A percentile compares a stretch with the other conserved stretches of the same genome.
Conservation (phyloP, 2,113 vertebrate species). For the Hucho hucho region DNA sequence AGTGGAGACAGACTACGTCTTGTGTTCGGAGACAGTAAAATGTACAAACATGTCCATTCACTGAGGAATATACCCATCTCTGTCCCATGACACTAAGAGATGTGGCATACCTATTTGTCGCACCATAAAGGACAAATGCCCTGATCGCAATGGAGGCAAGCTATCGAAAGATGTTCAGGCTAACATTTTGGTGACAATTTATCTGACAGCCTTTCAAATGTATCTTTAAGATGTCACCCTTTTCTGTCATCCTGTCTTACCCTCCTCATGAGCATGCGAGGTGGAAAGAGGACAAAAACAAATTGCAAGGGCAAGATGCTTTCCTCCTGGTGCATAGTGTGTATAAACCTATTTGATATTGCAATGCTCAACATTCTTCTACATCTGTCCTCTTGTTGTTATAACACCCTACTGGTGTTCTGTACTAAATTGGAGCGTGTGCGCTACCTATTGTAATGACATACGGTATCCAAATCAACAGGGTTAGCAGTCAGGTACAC, state of each 20-base stretch:
- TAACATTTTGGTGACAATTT: conserved; percentile 52
- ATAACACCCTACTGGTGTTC: not conserved
- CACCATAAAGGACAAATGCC: conserved; percentile 8
- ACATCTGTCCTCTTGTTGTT: conserved; percentile 9
- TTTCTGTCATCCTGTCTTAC: conserved; percentile 36
- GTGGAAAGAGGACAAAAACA: conserved; percentile 10
- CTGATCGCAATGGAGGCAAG: conserved; percentile 33
- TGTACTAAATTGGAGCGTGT: conserved; percentile 26
- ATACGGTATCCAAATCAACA: conserved; percentile 47
- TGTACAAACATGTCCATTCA: conserved; percentile 34
- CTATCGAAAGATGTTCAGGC: conserved; percentile 24
- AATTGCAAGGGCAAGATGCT: conserved; percentile 28
- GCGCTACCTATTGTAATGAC: conserved; percentile 42
- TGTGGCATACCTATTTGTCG: conserved; percentile 57
- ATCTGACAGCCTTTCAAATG: conserved; percentile 46
- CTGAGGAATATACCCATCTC: conserved; percentile 23
- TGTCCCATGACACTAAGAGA: conserved; percentile 57
- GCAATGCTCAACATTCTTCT: not conserved
- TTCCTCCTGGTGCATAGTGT: not conserved
- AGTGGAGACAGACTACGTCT: conserved; percentile 6
- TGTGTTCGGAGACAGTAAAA: conserved; percentile 22
- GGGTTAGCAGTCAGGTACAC: conserved; percentile 73
- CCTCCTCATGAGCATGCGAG: conserved; percentile 24
- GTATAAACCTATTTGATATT: not conserved
- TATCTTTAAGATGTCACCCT: conserved; percentile 5